Percentiles rank a stretch among this genome's conserved stretches.
Evolutionary conservation across 2,888 invertebrate species (phyloP).

Genomic region (Biston stratarius): DNA sequence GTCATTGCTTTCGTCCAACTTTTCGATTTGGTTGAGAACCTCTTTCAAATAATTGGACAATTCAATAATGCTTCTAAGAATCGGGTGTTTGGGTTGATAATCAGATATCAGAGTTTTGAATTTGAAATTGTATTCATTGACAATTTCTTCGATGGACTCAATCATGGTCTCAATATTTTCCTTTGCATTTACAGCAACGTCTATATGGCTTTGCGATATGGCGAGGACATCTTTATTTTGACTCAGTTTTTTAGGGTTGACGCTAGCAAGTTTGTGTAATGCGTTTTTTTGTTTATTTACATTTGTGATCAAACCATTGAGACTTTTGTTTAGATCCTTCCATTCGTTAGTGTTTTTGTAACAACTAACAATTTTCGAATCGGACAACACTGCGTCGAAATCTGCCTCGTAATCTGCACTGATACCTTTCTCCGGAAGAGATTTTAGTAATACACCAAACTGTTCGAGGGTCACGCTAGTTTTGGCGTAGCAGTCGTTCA

Average conservation of each 20-base stretch:
- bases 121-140: constrained; percentile 66
- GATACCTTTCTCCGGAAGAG: constrained; percentile 67
- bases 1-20: constrained; percentile 57
- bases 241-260: constrained; percentile 66
- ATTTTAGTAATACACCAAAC: constrained; percentile 88
- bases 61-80: constrained; percentile 65
- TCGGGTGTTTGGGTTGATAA: constrained; percentile 63
- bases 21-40: constrained; percentile 55
- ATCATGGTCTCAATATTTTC: constrained; percentile 61
- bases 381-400: constrained; percentile 71
- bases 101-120: constrained; percentile 57
- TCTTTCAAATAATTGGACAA: constrained; percentile 62
- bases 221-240: constrained; percentile 49
- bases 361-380: constrained; percentile 72
- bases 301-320: constrained; percentile 63
- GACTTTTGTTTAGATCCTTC: constrained; percentile 64
- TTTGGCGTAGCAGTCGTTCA: constrained; percentile 82
- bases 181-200: constrained; percentile 64
- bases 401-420: constrained; percentile 61
- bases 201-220: constrained; percentile 72
- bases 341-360: constrained; percentile 76
- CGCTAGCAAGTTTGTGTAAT: constrained; percentile 65
- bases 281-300: constrained; percentile 73
- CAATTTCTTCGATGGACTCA: constrained; percentile 58
- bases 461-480: constrained; percentile 88